phyloP scores from a whole-genome alignment of 2,113 vertebrate genomes.

The Megaleporinus macrocephalus region DNA sequence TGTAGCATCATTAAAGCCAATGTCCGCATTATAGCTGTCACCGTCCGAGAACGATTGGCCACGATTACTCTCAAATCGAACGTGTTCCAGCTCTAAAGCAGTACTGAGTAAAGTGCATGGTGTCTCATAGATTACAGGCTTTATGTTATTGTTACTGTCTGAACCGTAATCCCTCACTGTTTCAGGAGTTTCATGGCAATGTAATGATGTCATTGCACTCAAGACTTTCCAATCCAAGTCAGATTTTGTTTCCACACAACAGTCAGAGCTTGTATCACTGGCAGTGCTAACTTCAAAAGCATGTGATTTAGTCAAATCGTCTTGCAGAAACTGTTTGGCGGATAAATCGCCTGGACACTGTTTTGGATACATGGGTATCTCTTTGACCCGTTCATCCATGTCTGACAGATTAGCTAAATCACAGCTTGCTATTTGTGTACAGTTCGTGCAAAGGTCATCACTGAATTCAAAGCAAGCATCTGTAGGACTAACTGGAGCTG shows the following conservation, averaged over 20 bases:
- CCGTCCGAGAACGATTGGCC: neutral
- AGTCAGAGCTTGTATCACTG: constrained; percentile 27
- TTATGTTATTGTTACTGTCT: constrained; percentile 57
- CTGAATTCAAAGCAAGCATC: constrained; percentile 15
- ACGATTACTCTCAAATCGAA: neutral
- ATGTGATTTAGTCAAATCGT: neutral
- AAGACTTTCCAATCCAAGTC: constrained; percentile 20
- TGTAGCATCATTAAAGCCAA: neutral
- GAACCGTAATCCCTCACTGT: constrained; percentile 22
- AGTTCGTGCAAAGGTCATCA: constrained; percentile 26
- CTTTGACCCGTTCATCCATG: constrained; percentile 7
- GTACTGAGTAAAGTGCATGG: neutral
- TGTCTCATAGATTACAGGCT: constrained; percentile 17
- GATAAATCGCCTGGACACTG: neutral
- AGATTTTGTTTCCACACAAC: constrained; percentile 2
- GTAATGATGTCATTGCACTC: neutral
- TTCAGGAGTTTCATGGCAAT: neutral
- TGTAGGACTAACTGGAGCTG: neutral
- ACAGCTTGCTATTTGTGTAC: constrained; percentile 20
- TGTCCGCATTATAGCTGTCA: too few species aligned
- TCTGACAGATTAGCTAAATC: constrained; percentile 24
- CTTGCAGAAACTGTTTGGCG: constrained; percentile 4
- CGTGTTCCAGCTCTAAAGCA: neutral
- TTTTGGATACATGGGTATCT: neutral
- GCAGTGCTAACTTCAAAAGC: constrained; percentile 4